phyloP scores from a whole-genome alignment of 2,797 vertebrate species.

The Pogonophryne albipinna region DNA sequence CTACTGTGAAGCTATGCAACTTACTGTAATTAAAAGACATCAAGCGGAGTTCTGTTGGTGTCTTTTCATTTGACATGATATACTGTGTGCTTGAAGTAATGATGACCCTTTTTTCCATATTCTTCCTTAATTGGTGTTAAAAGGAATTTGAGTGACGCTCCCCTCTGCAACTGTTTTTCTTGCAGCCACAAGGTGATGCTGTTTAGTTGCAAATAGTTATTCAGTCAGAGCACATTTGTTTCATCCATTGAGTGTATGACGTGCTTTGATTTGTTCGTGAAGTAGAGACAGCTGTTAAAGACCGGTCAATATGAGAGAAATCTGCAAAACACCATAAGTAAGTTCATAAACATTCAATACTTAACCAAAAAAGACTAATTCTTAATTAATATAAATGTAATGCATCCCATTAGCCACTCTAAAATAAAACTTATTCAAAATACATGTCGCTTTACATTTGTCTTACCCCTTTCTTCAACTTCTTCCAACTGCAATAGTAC shows the following conservation, averaged over 20 bases:
- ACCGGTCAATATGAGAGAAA: neutral
- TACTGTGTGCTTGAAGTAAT: neutral
- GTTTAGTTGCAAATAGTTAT: constrained; percentile 62
- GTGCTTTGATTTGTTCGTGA: neutral
- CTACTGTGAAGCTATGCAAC: constrained; percentile 70
- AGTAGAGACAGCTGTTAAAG: neutral
- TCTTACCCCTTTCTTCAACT: neutral
- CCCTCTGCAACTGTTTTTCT: constrained; percentile 5
- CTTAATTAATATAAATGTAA: neutral
- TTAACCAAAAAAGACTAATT: neutral
- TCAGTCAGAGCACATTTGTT: neutral
- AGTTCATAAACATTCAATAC: neutral
- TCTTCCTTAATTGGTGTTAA: neutral
- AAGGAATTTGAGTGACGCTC: neutral
- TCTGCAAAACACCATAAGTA: neutral
- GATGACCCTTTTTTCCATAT: neutral
- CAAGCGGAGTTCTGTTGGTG: constrained; percentile 6
- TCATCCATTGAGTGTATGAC: neutral
- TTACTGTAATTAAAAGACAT: constrained; percentile 68
- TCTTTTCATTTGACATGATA: constrained; percentile 23
- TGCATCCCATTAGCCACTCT: neutral
- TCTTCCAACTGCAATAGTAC: neutral
- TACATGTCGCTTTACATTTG: neutral
- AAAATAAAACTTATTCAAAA: neutral
- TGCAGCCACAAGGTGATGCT: constrained; percentile 75